phyloP scores from a whole-genome alignment of 2,797 vertebrate genomes.

The Helarctos malayanus region DNA sequence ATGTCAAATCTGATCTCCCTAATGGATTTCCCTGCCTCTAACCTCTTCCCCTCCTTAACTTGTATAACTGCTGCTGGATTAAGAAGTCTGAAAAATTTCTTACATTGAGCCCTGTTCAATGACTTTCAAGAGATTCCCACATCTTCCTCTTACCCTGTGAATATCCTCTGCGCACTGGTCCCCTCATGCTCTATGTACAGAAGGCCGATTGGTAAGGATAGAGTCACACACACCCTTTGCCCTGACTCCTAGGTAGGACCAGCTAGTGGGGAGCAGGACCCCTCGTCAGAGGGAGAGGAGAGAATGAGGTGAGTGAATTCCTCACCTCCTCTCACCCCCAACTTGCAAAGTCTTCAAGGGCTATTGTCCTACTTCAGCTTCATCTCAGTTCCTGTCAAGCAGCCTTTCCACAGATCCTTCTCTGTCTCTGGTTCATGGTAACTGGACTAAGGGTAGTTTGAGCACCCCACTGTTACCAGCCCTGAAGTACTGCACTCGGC shows the following conservation, averaged over 20 bases:
- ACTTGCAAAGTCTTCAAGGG: background rate
- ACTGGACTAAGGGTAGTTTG: fast-evolving
- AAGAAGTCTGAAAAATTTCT: background rate
- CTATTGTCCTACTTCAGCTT: background rate
- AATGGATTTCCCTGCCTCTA: background rate
- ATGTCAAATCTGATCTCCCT: constrained; percentile 6
- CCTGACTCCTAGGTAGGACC: background rate
- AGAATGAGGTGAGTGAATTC: background rate
- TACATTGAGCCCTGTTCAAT: background rate
- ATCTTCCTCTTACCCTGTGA: background rate
- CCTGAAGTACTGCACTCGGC: background rate
- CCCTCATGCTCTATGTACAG: background rate
- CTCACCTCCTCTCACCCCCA: background rate
- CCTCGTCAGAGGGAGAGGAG: background rate
- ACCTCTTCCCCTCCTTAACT: background rate
- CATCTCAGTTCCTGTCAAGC: background rate
- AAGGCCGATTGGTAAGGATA: background rate
- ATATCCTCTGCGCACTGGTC: background rate
- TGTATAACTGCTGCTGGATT: background rate
- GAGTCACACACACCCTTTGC: fast-evolving
- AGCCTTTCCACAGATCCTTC: background rate
- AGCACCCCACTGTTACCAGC: background rate
- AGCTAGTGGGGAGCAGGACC: background rate
- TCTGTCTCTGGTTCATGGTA: background rate
- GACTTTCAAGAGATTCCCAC: background rate